phyloP scores from a whole-genome alignment of 2,113 vertebrate species.

The Anarhynchus alexandrinus region DNA sequence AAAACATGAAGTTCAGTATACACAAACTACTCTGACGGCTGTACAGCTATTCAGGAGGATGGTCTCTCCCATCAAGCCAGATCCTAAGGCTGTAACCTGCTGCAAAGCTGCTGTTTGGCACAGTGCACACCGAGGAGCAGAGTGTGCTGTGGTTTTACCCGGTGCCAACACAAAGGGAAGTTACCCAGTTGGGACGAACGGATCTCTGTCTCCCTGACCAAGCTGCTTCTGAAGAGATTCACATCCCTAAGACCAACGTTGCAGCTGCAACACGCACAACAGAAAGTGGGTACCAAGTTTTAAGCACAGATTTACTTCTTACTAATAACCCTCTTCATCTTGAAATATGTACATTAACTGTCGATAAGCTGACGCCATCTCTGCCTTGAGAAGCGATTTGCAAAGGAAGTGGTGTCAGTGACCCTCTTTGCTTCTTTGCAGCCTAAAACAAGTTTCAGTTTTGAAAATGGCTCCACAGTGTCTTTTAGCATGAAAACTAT shows the following conservation, averaged over 20 bases:
- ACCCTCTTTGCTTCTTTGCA: not conserved
- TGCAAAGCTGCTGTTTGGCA: not conserved
- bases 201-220: not conserved
- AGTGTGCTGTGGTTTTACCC: rapidly evolving
- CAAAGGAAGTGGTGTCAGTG: not conserved
- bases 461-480: not conserved
- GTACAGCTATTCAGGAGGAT: not conserved
- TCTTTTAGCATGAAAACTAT: not conserved
- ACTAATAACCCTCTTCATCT: not conserved
- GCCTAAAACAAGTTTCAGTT: not conserved
- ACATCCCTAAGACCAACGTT: not conserved
- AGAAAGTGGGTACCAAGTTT: not conserved
- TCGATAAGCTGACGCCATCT: not conserved
- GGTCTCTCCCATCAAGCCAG: not conserved
- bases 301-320: not conserved
- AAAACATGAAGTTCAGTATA: not conserved
- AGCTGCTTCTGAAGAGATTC: not conserved
- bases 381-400: not conserved
- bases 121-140: rapidly evolving
- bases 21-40: not conserved
- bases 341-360: not conserved
- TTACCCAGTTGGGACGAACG: rapidly evolving
- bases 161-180: not conserved
- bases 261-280: not conserved
- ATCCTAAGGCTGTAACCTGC: not conserved